phyloP scores from a whole-genome alignment of 1,140 invertebrate genomes.

The Brachionus paranguensis region DNA sequence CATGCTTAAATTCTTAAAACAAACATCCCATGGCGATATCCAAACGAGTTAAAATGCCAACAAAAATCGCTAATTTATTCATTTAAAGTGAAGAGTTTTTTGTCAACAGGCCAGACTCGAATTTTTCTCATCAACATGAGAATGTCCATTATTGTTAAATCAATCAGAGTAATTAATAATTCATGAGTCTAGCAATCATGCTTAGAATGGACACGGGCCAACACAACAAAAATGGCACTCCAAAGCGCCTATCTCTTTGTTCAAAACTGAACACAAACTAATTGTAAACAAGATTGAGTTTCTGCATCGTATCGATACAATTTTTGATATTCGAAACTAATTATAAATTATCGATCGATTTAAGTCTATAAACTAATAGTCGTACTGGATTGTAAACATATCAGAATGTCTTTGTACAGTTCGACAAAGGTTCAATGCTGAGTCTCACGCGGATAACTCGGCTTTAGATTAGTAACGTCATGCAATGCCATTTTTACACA shows the following conservation, averaged over 20 bases:
- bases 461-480: neutral
- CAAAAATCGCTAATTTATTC: neutral
- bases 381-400: neutral
- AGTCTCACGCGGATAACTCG: neutral
- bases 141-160: neutral
- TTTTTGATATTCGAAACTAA: conserved; percentile 4
- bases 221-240: neutral
- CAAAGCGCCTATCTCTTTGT: neutral
- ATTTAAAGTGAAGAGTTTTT: neutral
- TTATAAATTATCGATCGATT: conserved; percentile 12
- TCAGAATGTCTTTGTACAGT: neutral
- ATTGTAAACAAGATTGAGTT: neutral
- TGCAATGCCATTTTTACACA: neutral
- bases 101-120: neutral
- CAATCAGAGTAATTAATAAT: neutral
- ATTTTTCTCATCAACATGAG: neutral
- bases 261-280: neutral
- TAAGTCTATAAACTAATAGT: conserved; percentile 28
- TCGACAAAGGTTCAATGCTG: neutral
- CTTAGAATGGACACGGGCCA: neutral
- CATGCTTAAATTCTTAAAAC: neutral
- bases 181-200: conserved; percentile 19
- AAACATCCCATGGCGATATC: neutral
- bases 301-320: neutral
- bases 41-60: neutral